phyloP scores from a whole-genome alignment of 1,140 invertebrate species.

The Drosophila kikkawai region DNA sequence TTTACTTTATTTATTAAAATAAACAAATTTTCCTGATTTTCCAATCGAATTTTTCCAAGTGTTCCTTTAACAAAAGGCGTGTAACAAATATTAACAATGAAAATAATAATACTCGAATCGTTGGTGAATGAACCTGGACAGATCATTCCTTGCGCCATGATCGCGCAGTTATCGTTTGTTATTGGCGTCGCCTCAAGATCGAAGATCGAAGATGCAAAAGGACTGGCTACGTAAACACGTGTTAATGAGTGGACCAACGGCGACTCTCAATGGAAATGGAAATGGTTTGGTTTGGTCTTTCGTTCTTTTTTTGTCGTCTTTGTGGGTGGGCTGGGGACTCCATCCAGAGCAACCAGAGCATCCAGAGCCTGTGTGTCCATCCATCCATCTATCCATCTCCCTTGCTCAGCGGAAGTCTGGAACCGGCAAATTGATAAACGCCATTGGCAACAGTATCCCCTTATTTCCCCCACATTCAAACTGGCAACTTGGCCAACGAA shows the following conservation, averaged over 20 bases:
- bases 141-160: conserved; percentile 45
- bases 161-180: conserved; percentile 76
- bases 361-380: conserved; percentile 14
- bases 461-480: conserved; percentile 1
- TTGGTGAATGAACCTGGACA: conserved; percentile 69
- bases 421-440: conserved; percentile 75
- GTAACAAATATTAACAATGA: conserved; percentile 84
- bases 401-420: conserved; percentile 47
- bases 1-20: too few species aligned
- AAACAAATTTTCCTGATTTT: neutral
- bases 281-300: conserved; percentile 8
- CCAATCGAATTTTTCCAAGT: neutral
- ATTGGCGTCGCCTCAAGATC: conserved; percentile 69
- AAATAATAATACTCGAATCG: conserved; percentile 77
- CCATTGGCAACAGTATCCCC: conserved; percentile 68
- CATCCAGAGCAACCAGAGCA: neutral
- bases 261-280: conserved; percentile 34
- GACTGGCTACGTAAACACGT: conserved; percentile 79
- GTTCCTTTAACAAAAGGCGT: conserved; percentile 70
- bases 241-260: conserved; percentile 74
- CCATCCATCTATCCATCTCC: conserved; percentile 8
- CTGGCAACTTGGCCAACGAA: conserved; percentile 31
- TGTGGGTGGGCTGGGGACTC: conserved; percentile 67
- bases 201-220: conserved; percentile 34
- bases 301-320: conserved; percentile 20